Evolutionary conservation across 2,888 invertebrate genomes (phyloP).

Genomic region (Folsomia candida): DNA sequence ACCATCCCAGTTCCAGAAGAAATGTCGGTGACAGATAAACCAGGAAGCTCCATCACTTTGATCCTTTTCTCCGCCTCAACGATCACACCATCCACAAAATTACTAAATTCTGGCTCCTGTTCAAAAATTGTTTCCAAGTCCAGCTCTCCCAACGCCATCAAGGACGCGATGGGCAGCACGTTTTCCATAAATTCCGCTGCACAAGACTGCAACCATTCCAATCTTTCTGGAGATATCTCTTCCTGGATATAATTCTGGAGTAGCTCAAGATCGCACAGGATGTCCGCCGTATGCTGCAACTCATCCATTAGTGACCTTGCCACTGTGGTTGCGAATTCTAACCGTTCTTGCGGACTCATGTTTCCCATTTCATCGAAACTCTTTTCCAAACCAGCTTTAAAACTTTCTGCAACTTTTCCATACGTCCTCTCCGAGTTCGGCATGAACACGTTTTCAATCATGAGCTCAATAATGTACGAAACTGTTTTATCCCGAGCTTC

Average conservation of each 20-base stretch:
- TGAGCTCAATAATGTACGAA: constrained; percentile 29
- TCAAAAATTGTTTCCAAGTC: constrained; percentile 43
- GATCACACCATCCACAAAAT: constrained; percentile 33
- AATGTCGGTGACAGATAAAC: background rate
- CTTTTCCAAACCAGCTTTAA: constrained; percentile 25
- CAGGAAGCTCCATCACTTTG: constrained; percentile 17
- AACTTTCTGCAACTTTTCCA: constrained; percentile 11
- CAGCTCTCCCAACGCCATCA: constrained; percentile 41
- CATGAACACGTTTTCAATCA: constrained; percentile 33
- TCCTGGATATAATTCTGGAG: constrained; percentile 36
- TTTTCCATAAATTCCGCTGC: constrained; percentile 36
- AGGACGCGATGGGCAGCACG: constrained; percentile 33
- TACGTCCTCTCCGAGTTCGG: constrained; percentile 19
- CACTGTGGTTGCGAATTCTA: constrained; percentile 38
- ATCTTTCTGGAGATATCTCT: constrained; percentile 20
- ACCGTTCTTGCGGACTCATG: constrained; percentile 23
- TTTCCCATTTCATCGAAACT: constrained; percentile 27
- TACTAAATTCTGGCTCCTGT: constrained; percentile 34
- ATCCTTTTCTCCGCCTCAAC: constrained; percentile 30
- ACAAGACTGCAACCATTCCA: too few species aligned
- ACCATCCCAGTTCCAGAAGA: too few species aligned
- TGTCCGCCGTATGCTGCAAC: constrained; percentile 27
- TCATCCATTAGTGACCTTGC: constrained; percentile 35
- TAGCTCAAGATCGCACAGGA: constrained; percentile 38
- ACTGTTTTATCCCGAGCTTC: constrained; percentile 38